These are phyloP conservation scores for Grus americana DNA, from an alignment of 2,113 vertebrate genomes.

Conservation along the genomic window DNA sequence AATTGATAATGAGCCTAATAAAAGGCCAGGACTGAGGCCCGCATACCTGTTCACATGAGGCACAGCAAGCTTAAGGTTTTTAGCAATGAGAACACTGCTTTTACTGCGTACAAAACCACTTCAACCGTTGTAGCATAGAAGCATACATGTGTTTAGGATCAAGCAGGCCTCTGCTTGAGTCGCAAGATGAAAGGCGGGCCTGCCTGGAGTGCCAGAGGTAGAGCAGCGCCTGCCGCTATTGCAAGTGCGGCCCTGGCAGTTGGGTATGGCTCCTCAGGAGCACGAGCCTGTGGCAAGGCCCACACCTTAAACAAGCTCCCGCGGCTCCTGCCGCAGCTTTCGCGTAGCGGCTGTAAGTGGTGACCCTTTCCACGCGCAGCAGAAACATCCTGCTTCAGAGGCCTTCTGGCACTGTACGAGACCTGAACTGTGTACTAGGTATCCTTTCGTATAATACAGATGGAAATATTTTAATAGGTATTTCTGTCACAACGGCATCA, in stretches of 20 bases:
- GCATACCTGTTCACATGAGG: fast-evolving
- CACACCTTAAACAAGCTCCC: fast-evolving
- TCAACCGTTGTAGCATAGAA: no score
- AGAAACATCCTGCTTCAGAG: background rate
- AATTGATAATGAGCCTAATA: background rate
- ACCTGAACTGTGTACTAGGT: background rate
- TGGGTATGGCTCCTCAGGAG: fast-evolving
- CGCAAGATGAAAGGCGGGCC: background rate
- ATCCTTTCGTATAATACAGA: fast-evolving
- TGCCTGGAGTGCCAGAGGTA: fast-evolving
- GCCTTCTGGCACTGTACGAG: background rate
- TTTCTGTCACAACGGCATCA: background rate
- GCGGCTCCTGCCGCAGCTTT: fast-evolving
- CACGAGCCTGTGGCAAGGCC: background rate
- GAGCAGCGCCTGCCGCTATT: background rate
- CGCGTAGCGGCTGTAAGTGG: fast-evolving
- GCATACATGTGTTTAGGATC: fast-evolving
- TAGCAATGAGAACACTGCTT: background rate
- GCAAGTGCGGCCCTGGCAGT: background rate
- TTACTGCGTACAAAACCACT: background rate
- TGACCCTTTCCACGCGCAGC: background rate
- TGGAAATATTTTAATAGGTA: background rate
- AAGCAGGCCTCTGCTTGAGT: background rate
- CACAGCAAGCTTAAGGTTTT: background rate
- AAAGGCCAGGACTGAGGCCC: background rate